A percentile compares a stretch with the other conserved stretches of the same genome.
phyloP scores from a whole-genome alignment of 2,113 vertebrate genomes.

The Poeciliopsis retropinna region DNA sequence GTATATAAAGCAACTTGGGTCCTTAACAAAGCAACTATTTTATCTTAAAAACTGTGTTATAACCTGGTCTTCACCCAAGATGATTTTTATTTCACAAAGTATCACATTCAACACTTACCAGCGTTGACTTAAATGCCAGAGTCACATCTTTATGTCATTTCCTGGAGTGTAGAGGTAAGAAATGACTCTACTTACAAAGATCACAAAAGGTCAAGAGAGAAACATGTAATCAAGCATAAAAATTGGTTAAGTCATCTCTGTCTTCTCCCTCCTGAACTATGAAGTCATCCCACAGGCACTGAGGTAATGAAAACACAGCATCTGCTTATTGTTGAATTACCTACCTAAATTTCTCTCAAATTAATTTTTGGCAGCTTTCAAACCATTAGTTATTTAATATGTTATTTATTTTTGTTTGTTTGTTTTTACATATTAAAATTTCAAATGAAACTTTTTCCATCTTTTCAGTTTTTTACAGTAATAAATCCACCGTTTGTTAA shows the following conservation, averaged over 20 bases:
- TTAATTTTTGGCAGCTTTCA: neutral
- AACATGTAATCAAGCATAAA: conserved; percentile 36
- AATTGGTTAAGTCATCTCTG: conserved; percentile 22
- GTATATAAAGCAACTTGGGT: neutral
- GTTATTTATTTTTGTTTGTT: no score
- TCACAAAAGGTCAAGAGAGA: conserved; percentile 16
- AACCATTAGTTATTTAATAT: neutral
- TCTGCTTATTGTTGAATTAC: neutral
- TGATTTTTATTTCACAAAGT: neutral
- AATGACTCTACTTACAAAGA: conserved; percentile 3
- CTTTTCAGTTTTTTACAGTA: neutral
- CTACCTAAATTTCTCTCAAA: no score
- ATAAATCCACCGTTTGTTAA: conserved; percentile 18
- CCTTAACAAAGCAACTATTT: neutral
- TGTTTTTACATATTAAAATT: neutral
- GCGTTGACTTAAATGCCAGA: neutral
- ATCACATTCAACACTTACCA: neutral
- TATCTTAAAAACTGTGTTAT: neutral
- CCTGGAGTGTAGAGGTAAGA: conserved; percentile 5
- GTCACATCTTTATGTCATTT: neutral
- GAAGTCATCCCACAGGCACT: conserved; percentile 25
- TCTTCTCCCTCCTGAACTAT: conserved; percentile 32
- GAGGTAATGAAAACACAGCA: conserved; percentile 18
- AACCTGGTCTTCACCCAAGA: neutral
- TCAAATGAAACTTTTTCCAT: conserved; percentile 25